Conservation (phyloP, 2,888 invertebrate genomes). For the Drosophila mettleri region DNA sequence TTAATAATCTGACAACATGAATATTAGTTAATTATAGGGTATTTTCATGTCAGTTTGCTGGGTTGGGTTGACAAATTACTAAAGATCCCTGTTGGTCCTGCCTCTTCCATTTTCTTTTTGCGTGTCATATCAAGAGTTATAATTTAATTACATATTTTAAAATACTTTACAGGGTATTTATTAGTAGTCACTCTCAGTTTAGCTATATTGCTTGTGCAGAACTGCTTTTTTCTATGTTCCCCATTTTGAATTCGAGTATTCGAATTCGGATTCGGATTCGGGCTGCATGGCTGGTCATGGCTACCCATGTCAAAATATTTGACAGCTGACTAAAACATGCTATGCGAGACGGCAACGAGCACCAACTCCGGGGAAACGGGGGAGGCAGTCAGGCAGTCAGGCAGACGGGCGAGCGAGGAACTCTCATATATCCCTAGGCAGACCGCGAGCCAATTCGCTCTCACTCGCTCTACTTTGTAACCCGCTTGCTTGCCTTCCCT, state of each 20-base stretch:
- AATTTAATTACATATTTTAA: too few relatives aligned
- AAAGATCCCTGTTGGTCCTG: background rate
- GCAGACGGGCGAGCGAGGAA: slow-evolving; percentile 9
- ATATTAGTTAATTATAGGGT: background rate
- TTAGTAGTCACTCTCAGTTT: background rate
- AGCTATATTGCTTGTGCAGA: slow-evolving; percentile 32
- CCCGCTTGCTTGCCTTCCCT: background rate
- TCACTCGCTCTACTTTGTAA: slow-evolving; percentile 25
- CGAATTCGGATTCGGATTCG: slow-evolving; percentile 57
- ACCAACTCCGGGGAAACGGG: slow-evolving; percentile 46
- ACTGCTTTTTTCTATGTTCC: slow-evolving; percentile 49
- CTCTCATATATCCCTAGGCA: slow-evolving; percentile 16
- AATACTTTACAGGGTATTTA: slow-evolving; percentile 24
- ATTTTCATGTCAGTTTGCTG: background rate
- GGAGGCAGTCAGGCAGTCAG: slow-evolving; percentile 29
- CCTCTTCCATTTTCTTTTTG: background rate
- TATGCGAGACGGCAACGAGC: slow-evolving; percentile 71
- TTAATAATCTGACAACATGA: too few relatives aligned
- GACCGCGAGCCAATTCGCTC: slow-evolving; percentile 36
- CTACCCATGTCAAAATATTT: slow-evolving; percentile 86
- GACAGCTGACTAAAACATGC: slow-evolving; percentile 86
- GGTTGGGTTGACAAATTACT: too few relatives aligned
- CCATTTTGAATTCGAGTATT: slow-evolving; percentile 49
- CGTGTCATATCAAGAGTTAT: too few relatives aligned
- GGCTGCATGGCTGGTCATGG: slow-evolving; percentile 63